Base-by-base conservation (phyloP, 2,797 vertebrate species). In the Carduelis carduelis region DNA sequence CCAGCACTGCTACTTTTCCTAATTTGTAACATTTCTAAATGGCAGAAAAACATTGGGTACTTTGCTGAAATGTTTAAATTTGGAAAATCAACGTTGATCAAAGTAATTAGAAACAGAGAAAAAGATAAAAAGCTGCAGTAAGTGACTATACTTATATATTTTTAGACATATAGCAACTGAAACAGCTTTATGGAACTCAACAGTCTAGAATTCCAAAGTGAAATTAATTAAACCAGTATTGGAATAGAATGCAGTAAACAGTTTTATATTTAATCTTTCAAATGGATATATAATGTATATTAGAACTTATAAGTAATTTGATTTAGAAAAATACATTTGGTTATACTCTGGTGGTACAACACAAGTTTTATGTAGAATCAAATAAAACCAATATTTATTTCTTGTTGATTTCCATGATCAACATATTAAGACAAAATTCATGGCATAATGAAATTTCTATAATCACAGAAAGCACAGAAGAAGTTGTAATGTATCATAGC, bases 81-180 rank as follows among this genome's bases (percentile, higher is more conserved):
- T 90, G 23, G 8, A 35, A 76, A 82, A 66, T 16, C 3, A 89
- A 63, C 41, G 49, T 20, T 79, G 28, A 74, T 56, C 43, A 69
- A 59, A 72, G 28, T 69, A 87, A 74, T 82, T 85, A 66, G n/a
- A 82, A 83, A 89, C 24, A 56, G 12, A 85, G 17, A 75, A 71
- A 81, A 78, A 59, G 18, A 72, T 44, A 39, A 80, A 86, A 93
- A 78, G 6, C 5, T 74, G 11, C 22, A 66, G n/a, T 64, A 28
- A 68, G 21, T 53, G 30, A 53, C 50, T 64, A 8, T 28, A 65
- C 7, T 71, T 61, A 14, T 2, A 14, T 63, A 59, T 83, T 95
- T 95, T 96, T 75, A 82, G 41, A 89, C 94, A 87, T 28, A 46
- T 34, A 84, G 53, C 86, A 80, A 59, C 53, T 90, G 59, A 69